Evolutionary conservation across 2,888 invertebrate genomes (phyloP).

Genomic region (Prosapia bicincta): DNA sequence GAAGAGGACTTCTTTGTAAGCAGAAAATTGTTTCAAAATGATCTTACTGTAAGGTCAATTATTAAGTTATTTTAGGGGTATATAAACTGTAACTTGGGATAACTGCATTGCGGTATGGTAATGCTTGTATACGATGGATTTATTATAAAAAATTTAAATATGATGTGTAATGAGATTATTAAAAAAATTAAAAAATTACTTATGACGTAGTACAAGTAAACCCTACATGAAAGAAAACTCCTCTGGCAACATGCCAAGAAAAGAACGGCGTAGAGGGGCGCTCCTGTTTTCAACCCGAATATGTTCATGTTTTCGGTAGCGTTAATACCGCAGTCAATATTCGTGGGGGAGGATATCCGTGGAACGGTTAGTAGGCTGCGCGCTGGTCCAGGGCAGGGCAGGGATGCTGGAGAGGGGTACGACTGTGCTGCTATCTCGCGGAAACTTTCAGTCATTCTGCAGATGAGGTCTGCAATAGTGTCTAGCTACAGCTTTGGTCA

Average conservation of each 20-base stretch:
- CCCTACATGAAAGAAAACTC: not conserved
- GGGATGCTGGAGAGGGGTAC: slow-evolving; percentile 20
- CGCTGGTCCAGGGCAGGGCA: slow-evolving; percentile 25
- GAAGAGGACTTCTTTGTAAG: no score
- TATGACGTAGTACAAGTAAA: not conserved
- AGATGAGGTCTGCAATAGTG: slow-evolving; percentile 21
- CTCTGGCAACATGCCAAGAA: not conserved
- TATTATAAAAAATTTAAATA: no score
- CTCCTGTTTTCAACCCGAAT: not conserved
- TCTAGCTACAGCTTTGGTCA: slow-evolving; percentile 18
- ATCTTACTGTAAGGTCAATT: no score
- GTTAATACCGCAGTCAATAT: slow-evolving; percentile 16
- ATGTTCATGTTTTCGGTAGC: not conserved
- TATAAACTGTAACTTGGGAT: no score
- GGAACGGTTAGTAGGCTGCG: slow-evolving; percentile 16
- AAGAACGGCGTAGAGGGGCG: not conserved
- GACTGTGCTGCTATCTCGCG: slow-evolving; percentile 24
- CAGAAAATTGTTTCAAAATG: no score
- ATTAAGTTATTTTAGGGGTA: no score
- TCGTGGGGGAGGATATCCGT: slow-evolving; percentile 8
- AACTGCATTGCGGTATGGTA: no score
- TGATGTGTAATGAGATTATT: no score
- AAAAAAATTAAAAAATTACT: not conserved
- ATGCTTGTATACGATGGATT: no score
- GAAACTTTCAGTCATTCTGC: slow-evolving; percentile 19